These are phyloP conservation scores for Marisa cornuarietis DNA, from an alignment of 1,140 invertebrate species.

Conservation along the genomic window DNA sequence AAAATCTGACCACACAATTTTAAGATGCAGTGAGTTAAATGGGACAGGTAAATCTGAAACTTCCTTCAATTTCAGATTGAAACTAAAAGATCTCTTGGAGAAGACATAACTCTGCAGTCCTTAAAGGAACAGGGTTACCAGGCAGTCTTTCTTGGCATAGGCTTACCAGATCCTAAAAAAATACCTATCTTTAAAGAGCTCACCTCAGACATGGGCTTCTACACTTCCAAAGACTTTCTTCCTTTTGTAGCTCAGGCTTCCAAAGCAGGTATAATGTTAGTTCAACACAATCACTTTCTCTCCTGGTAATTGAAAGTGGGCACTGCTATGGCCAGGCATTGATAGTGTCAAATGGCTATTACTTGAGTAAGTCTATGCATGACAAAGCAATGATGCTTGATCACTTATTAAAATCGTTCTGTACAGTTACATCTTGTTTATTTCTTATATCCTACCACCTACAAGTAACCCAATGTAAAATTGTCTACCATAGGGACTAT, in stretches of 20 bases:
- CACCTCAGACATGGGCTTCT: constrained; percentile 85
- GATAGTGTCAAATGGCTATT: no score
- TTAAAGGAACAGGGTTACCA: constrained; percentile 77
- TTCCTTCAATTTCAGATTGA: constrained; percentile 55
- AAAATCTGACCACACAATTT: not conserved
- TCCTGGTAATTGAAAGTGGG: not conserved
- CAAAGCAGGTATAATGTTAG: constrained; percentile 78
- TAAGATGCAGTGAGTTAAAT: not conserved
- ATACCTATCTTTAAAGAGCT: constrained; percentile 84
- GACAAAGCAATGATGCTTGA: no score
- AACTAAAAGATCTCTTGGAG: constrained; percentile 61
- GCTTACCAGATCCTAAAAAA: constrained; percentile 88
- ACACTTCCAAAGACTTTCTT: constrained; percentile 93
- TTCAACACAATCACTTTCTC: not conserved
- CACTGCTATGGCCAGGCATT: no score
- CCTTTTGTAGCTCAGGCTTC: constrained; percentile 87
- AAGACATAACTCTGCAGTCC: constrained; percentile 67
- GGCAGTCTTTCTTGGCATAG: constrained; percentile 93
- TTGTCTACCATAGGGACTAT: no score
- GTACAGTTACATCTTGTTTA: no score
- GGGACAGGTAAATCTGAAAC: not conserved
- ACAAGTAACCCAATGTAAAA: no score
- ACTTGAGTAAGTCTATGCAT: no score
- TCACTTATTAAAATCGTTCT: no score
- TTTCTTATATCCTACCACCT: no score